phyloP scores from a whole-genome alignment of 1,140 invertebrate genomes.

The Harlomillsia oculata region DNA sequence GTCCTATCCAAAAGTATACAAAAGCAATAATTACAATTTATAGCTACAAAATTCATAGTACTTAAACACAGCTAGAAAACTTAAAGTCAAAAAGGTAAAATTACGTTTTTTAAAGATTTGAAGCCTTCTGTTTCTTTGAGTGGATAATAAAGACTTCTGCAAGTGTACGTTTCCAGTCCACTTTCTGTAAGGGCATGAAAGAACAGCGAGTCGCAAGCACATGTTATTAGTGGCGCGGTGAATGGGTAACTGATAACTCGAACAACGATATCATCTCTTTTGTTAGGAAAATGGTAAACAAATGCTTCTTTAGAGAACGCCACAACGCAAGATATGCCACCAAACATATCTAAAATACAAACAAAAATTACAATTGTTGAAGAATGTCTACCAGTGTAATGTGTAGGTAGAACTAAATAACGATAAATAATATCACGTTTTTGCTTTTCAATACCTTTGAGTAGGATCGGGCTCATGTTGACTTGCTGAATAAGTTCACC shows the following conservation, averaged over 20 bases:
- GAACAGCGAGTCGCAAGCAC: constrained; percentile 56
- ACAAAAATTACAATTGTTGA: constrained; percentile 4
- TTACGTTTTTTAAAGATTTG: constrained; percentile 23
- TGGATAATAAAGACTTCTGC: constrained; percentile 24
- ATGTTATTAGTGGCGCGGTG: constrained; percentile 56
- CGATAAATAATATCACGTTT: constrained; percentile 1
- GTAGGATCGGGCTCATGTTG: constrained; percentile 19
- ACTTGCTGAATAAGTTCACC: constrained; percentile 12
- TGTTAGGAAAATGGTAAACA: constrained; percentile 47
- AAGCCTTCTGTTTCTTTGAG: constrained; percentile 27
- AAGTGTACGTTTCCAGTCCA: constrained; percentile 66
- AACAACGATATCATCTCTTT: constrained; percentile 20
- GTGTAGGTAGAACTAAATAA: neutral
- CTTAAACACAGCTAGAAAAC: too few species aligned
- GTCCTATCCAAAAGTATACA: constrained; percentile 16
- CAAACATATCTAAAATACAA: constrained; percentile 31
- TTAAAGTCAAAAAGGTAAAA: too few species aligned
- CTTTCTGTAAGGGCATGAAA: constrained; percentile 65
- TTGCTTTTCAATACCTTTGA: constrained; percentile 18
- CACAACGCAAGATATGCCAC: constrained; percentile 43
- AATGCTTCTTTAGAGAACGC: constrained; percentile 51
- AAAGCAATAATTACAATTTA: too few species aligned
- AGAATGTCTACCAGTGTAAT: too few species aligned
- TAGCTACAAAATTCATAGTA: too few species aligned
- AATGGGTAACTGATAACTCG: constrained; percentile 51